Base-by-base conservation (phyloP, 2,797 vertebrate species). In the Chaetodon trifasciatus region DNA sequence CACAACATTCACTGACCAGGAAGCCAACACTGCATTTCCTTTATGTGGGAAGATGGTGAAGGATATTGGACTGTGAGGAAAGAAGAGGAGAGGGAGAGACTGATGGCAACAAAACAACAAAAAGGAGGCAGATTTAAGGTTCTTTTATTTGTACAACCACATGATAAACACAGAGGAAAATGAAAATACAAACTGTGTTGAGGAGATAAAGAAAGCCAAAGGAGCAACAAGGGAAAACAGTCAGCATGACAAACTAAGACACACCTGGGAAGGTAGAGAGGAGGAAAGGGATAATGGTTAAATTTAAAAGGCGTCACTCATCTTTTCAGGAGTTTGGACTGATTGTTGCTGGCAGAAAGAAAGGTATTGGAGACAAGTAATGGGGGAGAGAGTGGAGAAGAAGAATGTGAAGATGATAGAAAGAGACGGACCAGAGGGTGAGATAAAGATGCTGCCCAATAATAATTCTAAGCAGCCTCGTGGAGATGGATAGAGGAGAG, bases 281-380 rank as follows among this genome's bases (percentile, higher is more conserved):
- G 60, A 67, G 64, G 15, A 37, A 76, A 17, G 32, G 49, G 52
- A 67, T 44, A 71, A 62, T 35, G 55, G 61, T 28, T 15, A 16
- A 68, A 71, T 78, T 69, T 37, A 70, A 72, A 71, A 77, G 37
- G 55, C 73, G 77, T 83, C 63, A 62, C 37, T 82, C 72, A 68
- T 81, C 55, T 76, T 79, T 47, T 68, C 50, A 23, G 19, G 61
- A 52, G 55, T 66, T 73, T 3, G 1, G 46, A 37, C 62, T 44
- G 70, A 87, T 77, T 84, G 64, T 70, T 39, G 44, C 42, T 72
- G 67, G 50, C 75, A 74, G 78, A 76, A 16, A 69, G n/a, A 82
- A 79, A 56, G 8, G 60, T 76, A 52, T 70, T 57, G 17, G 58
- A 71, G 60, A 70, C 2, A 16, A 70, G 61, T 52, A 66, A 50